These are phyloP conservation scores for Caenorhabditis plicata DNA, from an alignment of 2,888 invertebrate genomes.

Conservation along the genomic window DNA sequence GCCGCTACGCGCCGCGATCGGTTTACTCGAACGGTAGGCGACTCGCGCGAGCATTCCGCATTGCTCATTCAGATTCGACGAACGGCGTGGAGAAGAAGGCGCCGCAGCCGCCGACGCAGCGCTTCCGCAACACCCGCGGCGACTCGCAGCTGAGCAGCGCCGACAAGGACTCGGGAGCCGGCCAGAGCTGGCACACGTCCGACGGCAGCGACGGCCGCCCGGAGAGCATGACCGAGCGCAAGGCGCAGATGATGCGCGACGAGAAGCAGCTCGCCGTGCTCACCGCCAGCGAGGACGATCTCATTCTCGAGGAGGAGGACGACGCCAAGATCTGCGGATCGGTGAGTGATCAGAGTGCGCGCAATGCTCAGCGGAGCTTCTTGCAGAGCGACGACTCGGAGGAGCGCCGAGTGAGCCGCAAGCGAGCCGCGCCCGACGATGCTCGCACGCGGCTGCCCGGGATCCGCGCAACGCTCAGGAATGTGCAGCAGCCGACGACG, in stretches of 20 bases:
- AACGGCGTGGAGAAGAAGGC: background rate
- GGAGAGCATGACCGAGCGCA: constrained; percentile 35
- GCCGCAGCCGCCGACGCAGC: no score
- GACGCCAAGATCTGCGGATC: no score
- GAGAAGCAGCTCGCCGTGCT: constrained; percentile 8
- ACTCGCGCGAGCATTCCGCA: no score
- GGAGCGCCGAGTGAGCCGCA: background rate
- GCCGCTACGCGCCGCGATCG: constrained; percentile 24
- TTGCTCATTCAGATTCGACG: no score
- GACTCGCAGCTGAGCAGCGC: background rate
- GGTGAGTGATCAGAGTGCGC: constrained; percentile 7
- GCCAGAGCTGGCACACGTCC: constrained; percentile 9
- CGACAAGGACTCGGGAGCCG: constrained; percentile 13
- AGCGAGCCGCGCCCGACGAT: background rate
- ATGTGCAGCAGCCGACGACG: background rate
- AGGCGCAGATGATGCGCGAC: constrained; percentile 33
- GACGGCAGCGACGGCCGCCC: no score
- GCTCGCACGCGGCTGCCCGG: background rate
- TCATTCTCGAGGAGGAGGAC: constrained; percentile 32
- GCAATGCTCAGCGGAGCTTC: no score
- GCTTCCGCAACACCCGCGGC: background rate
- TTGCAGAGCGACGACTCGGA: background rate
- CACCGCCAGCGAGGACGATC: constrained; percentile 21
- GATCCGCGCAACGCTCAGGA: background rate
- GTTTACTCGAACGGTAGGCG: background rate